Percentiles rank a stretch among this genome's conserved stretches.
phyloP scores from a whole-genome alignment of 2,113 vertebrate genomes.

The Sapajus apella region DNA sequence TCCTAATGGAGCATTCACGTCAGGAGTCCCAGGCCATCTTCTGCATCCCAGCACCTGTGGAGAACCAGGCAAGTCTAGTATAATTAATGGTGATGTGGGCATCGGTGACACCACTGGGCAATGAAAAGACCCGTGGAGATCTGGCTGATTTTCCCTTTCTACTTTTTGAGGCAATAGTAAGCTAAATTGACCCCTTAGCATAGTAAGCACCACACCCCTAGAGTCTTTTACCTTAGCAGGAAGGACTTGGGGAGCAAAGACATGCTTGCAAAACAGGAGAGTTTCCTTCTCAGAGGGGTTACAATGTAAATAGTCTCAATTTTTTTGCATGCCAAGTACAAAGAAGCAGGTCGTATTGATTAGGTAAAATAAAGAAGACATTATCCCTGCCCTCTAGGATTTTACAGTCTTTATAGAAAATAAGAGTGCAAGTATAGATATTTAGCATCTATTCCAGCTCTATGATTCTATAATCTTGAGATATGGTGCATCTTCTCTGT shows the following conservation, averaged over 20 bases:
- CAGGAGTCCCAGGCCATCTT: no score
- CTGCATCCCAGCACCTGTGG: not conserved
- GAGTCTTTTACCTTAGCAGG: not conserved
- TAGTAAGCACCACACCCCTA: not conserved
- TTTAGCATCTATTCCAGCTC: constrained; percentile 1
- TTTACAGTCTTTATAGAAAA: not conserved
- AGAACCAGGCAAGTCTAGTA: not conserved
- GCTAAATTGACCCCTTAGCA: not conserved
- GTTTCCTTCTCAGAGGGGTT: not conserved
- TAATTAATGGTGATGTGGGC: not conserved
- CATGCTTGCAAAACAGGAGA: not conserved
- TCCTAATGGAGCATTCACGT: not conserved
- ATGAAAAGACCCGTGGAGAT: not conserved
- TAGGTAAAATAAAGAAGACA: not conserved
- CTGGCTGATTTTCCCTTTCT: not conserved
- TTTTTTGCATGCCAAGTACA: constrained; percentile 7
- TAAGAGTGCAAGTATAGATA: not conserved
- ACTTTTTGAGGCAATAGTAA: not conserved
- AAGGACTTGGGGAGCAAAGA: not conserved
- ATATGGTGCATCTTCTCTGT: not conserved
- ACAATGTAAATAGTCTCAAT: not conserved
- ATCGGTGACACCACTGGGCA: not conserved
- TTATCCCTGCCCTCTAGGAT: not conserved
- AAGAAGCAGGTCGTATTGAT: not conserved
- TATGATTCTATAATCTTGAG: not conserved